These are phyloP conservation scores for Ectobius pallidus DNA, from an alignment of 2,888 invertebrate species.

Conservation along the genomic window DNA sequence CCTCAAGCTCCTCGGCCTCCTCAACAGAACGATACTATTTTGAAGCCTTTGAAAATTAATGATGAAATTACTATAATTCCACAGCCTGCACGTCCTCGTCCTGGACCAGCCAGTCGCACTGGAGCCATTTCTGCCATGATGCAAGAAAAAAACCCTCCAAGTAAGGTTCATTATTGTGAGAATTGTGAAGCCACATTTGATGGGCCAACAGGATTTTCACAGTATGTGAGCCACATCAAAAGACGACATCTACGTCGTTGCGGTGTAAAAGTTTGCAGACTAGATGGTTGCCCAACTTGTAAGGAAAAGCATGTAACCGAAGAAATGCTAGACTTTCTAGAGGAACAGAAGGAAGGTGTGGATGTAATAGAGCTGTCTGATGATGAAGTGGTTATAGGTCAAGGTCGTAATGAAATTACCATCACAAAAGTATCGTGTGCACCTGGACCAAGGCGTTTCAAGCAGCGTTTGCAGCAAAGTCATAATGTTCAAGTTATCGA, in stretches of 20 bases:
- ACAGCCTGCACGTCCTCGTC: constrained; percentile 66
- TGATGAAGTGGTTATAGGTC: constrained; percentile 45
- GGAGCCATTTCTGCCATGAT: constrained; percentile 35
- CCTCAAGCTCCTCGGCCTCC: constrained; percentile 33
- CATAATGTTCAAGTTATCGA: constrained; percentile 45
- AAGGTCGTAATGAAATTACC: constrained; percentile 45
- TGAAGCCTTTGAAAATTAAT: constrained; percentile 85
- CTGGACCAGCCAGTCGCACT: constrained; percentile 42
- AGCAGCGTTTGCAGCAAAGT: constrained; percentile 40
- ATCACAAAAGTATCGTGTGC: constrained; percentile 45
- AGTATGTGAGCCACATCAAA: constrained; percentile 40
- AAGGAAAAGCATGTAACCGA: constrained; percentile 34
- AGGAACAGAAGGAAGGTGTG: constrained; percentile 40
- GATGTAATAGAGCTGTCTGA: constrained; percentile 46
- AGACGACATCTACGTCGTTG: constrained; percentile 41
- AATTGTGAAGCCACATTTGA: constrained; percentile 43
- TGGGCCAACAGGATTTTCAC: constrained; percentile 40
- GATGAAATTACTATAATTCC: constrained; percentile 90
- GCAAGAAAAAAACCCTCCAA: constrained; percentile 26
- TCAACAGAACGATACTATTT: constrained; percentile 53
- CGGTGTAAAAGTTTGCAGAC: constrained; percentile 39
- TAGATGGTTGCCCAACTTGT: constrained; percentile 43
- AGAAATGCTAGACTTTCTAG: constrained; percentile 33
- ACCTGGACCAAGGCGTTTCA: constrained; percentile 41
- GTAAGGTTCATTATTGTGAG: constrained; percentile 33